Conservation (phyloP, 2,797 vertebrate genomes). For the Heliangelus exortis region DNA sequence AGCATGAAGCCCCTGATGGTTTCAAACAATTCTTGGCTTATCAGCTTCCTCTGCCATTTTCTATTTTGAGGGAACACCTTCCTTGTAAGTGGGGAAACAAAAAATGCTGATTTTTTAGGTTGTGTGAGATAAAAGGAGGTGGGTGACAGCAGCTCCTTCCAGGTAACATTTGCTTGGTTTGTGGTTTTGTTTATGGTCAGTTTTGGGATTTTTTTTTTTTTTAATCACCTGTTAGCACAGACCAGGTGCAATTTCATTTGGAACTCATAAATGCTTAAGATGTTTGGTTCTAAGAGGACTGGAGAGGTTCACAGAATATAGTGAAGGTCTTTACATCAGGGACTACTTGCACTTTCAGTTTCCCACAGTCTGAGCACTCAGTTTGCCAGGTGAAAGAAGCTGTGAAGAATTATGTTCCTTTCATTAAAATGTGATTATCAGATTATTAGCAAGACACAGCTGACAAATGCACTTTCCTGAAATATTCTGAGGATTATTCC, state of each 20-base stretch:
- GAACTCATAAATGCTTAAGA: neutral
- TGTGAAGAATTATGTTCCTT: neutral
- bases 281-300: neutral
- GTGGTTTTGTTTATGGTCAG: neutral
- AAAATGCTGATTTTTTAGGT: neutral
- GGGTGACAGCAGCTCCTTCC: neutral
- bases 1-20: neutral
- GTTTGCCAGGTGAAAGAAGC: neutral
- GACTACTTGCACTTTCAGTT: neutral
- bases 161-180: neutral
- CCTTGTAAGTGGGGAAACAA: neutral
- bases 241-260: neutral
- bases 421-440: conserved; percentile 57
- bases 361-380: neutral
- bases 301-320: neutral
- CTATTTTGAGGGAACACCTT: conserved; percentile 15
- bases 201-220: no score
- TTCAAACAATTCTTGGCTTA: neutral
- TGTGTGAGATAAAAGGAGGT: neutral
- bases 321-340: neutral
- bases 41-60: neutral
- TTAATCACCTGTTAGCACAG: neutral
- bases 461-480: conserved; percentile 4
- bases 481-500: conserved; percentile 22
- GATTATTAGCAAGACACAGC: conserved; percentile 27